phyloP scores from a whole-genome alignment of 1,140 invertebrate species.

The Aphelinus atriplicis region DNA sequence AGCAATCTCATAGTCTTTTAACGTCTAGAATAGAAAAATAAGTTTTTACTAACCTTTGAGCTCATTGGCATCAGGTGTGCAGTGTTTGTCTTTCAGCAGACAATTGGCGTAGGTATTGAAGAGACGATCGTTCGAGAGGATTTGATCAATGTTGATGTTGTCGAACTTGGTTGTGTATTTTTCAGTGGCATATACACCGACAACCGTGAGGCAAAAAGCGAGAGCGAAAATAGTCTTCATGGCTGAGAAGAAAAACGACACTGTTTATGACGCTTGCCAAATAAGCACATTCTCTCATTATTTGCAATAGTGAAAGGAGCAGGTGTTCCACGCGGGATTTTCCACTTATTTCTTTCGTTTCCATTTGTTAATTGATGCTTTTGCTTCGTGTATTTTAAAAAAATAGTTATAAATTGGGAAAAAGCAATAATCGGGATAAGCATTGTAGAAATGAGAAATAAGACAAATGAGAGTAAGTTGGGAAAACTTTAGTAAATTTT shows the following conservation, averaged over 20 bases:
- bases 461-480: too few species aligned
- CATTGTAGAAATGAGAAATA: too few species aligned
- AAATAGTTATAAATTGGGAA: too few species aligned
- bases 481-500: too few species aligned
- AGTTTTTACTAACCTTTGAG: slow-evolving; percentile 71
- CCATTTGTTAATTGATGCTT: too few species aligned
- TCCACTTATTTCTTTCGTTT: too few species aligned
- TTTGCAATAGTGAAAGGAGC: slow-evolving; percentile 17
- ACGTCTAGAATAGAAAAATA: slow-evolving; percentile 14
- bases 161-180: slow-evolving; percentile 80
- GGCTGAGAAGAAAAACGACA: slow-evolving; percentile 32
- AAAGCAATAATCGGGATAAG: too few species aligned
- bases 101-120: slow-evolving; percentile 75
- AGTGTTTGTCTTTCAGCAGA: slow-evolving; percentile 72
- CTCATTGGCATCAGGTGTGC: slow-evolving; percentile 77
- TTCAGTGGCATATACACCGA: slow-evolving; percentile 54
- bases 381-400: too few species aligned
- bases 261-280: background rate
- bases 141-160: slow-evolving; percentile 75
- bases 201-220: slow-evolving; percentile 58
- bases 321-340: too few species aligned
- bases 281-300: background rate
- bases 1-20: background rate
- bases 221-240: slow-evolving; percentile 60
- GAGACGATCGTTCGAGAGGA: slow-evolving; percentile 74